Evolutionary conservation across 1,140 invertebrate species (phyloP).

Genomic region (Tetraneura akinire): DNA sequence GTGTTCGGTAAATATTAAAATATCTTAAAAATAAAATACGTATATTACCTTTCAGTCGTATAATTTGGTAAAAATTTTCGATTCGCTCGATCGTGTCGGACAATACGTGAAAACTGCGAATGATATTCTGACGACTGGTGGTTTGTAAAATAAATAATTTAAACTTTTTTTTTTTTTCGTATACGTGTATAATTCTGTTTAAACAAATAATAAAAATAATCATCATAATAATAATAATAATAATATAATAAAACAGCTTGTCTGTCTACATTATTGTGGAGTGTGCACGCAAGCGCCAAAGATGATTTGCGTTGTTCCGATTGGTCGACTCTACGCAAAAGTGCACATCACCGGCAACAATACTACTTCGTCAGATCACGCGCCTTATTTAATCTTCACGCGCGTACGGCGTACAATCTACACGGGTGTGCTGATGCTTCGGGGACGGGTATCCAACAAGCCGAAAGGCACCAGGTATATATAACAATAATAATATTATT

Average conservation of each 20-base stretch:
- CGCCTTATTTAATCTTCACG: constrained; percentile 31
- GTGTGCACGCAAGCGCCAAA: constrained; percentile 22
- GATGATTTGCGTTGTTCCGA: constrained; percentile 7
- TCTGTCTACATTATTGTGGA: background rate
- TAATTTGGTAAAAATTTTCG: background rate
- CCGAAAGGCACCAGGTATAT: constrained; percentile 32
- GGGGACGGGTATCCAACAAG: constrained; percentile 38
- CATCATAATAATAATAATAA: background rate
- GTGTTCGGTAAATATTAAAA: no score
- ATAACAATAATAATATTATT: no score
- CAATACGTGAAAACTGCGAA: constrained; percentile 22
- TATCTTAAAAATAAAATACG: no score
- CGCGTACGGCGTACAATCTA: constrained; percentile 23
- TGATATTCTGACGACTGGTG: no score
- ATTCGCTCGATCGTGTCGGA: background rate
- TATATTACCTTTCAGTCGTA: background rate
- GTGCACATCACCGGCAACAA: background rate
- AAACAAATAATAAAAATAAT: no score
- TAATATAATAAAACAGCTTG: background rate
- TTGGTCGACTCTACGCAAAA: constrained; percentile 1
- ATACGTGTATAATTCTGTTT: no score
- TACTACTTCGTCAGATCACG: constrained; percentile 10
- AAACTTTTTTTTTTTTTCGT: no score
- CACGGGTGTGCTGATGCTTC: constrained; percentile 42
- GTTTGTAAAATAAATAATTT: no score